A percentile compares a stretch with the other conserved stretches of the same genome.
Conservation (phyloP, 2,797 vertebrate species). For the Dermochelys coriacea region DNA sequence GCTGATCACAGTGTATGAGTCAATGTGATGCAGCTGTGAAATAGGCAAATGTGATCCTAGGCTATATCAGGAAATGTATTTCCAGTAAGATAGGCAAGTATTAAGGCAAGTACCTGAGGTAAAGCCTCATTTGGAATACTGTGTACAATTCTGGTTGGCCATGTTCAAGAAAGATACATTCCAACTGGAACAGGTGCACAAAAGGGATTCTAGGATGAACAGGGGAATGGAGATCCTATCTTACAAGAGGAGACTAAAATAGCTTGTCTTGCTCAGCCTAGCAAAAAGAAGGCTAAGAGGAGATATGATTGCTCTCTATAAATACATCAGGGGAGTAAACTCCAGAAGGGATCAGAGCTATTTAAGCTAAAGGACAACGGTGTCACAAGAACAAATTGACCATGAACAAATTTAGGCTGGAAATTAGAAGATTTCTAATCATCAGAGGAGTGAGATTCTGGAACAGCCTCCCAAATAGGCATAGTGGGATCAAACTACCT, state of each 20-base stretch:
- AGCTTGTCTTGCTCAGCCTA: neutral
- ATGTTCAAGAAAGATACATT: neutral
- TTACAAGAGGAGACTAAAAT: neutral
- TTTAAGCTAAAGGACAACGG: neutral
- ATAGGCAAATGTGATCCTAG: neutral
- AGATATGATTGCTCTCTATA: neutral
- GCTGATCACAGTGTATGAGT: neutral
- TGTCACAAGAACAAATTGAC: neutral
- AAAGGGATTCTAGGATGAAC: neutral
- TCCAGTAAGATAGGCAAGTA: neutral
- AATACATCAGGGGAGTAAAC: neutral
- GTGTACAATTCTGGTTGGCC: neutral
- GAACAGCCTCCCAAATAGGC: neutral
- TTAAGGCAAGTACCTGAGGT: neutral
- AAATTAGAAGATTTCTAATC: neutral
- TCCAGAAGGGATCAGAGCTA: neutral
- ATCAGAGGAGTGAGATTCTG: neutral
- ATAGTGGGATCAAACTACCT: neutral
- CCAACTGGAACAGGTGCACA: neutral
- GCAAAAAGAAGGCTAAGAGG: neutral
- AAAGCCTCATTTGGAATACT: neutral
- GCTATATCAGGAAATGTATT: neutral
- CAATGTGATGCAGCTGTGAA: too few species aligned
- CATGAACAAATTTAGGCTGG: neutral
- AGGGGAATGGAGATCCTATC: neutral